Conservation (phyloP, 2,113 vertebrate species). For the Pipra filicauda region DNA sequence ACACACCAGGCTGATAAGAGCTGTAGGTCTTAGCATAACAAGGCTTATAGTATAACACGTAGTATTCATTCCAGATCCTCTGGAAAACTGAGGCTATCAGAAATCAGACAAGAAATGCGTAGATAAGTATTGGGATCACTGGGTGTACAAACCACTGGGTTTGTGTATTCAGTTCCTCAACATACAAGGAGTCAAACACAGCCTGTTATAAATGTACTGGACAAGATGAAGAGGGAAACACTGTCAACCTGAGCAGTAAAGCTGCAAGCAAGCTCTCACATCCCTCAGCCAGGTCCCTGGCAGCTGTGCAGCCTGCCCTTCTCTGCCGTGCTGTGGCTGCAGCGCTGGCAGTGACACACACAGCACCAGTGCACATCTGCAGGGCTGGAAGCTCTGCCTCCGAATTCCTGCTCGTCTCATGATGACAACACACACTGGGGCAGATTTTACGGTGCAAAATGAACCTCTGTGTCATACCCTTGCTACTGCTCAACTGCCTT, state of each 20-base stretch:
- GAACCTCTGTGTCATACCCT: not conserved
- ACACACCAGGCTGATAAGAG: not conserved
- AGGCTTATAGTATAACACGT: rapidly evolving
- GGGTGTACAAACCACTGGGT: not conserved
- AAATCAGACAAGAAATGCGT: not conserved
- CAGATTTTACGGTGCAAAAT: not conserved
- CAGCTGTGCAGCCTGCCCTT: not conserved
- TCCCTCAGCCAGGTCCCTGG: not conserved
- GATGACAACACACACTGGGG: not conserved
- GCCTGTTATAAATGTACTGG: not conserved
- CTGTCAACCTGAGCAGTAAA: not conserved
- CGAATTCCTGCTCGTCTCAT: not conserved
- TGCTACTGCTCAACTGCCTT: not conserved
- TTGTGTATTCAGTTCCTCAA: not conserved
- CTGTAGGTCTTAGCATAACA: not conserved
- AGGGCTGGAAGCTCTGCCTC: not conserved
- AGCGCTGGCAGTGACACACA: rapidly evolving
- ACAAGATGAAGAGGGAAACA: not conserved
- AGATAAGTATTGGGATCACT: not conserved
- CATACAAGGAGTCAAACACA: not conserved
- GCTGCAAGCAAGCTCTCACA: not conserved
- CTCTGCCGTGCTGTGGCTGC: not conserved
- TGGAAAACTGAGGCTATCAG: not conserved
- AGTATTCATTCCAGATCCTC: not conserved
- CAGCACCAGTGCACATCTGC: rapidly evolving